Conservation (phyloP, 2,888 invertebrate species). For the Diadegma fenestrale region DNA sequence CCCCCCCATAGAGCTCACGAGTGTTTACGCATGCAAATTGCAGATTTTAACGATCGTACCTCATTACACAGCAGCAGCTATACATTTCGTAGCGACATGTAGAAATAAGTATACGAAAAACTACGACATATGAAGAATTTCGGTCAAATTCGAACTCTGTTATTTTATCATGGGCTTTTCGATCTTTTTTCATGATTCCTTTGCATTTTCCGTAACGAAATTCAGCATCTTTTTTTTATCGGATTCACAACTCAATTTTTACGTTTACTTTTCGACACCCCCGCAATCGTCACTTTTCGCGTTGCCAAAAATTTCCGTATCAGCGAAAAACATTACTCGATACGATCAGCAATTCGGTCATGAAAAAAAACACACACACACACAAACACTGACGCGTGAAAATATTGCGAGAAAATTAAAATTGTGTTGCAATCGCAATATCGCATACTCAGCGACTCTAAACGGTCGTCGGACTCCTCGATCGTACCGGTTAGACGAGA, state of each 20-base stretch:
- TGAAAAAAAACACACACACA: neutral
- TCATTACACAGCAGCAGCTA: conserved; percentile 62
- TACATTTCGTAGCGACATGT: conserved; percentile 34
- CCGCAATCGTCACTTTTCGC: too few species aligned
- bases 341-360: neutral
- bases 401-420: neutral
- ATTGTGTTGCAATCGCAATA: neutral
- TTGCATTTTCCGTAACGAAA: too few species aligned
- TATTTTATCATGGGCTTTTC: neutral
- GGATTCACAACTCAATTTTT: neutral
- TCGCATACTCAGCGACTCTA: neutral
- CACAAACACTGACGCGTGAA: neutral
- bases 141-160: neutral
- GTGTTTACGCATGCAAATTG: conserved; percentile 61
- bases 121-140: conserved; percentile 22
- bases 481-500: conserved; percentile 64
- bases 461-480: conserved; percentile 52
- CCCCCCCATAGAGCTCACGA: conserved; percentile 37
- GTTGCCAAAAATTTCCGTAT: neutral
- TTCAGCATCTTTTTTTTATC: neutral
- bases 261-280: neutral
- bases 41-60: conserved; percentile 63
- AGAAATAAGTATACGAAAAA: conserved; percentile 27
- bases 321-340: neutral
- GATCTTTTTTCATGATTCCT: neutral